These are phyloP conservation scores for Helleia helle DNA, from an alignment of 2,888 invertebrate genomes.

Conservation along the genomic window DNA sequence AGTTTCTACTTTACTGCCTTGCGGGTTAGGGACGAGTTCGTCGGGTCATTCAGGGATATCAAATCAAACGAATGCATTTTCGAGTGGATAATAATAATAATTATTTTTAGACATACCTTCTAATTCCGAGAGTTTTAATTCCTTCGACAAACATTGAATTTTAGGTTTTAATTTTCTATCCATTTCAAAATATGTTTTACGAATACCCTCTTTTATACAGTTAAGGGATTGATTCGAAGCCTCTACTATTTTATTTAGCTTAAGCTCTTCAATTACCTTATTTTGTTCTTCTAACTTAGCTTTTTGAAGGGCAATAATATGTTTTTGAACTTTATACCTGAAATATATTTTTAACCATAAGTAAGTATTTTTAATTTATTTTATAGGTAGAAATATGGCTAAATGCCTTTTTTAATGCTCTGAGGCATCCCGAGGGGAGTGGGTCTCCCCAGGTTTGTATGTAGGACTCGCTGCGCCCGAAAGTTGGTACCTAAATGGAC, in stretches of 20 bases:
- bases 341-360: conserved; percentile 22
- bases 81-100: too few relatives aligned
- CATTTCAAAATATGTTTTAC: conserved; percentile 68
- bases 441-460: too few relatives aligned
- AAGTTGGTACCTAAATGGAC: too few relatives aligned
- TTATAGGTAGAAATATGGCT: too few relatives aligned
- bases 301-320: conserved; percentile 82
- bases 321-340: conserved; percentile 80
- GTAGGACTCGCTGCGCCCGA: too few relatives aligned
- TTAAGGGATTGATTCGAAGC: conserved; percentile 75
- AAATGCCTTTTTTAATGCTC: too few relatives aligned
- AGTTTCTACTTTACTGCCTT: too few relatives aligned
- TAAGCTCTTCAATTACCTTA: conserved; percentile 81
- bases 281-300: conserved; percentile 81
- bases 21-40: too few relatives aligned
- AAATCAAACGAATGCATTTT: too few relatives aligned
- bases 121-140: conserved; percentile 53
- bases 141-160: conserved; percentile 67
- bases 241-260: conserved; percentile 78
- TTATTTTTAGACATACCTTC: conserved; percentile 37
- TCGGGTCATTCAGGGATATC: too few relatives aligned
- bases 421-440: too few relatives aligned
- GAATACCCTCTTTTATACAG: conserved; percentile 72
- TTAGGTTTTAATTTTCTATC: conserved; percentile 73
- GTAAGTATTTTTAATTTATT: too few relatives aligned